These are phyloP conservation scores for Rhombomys opimus DNA, from an alignment of 2,113 vertebrate genomes.

Conservation along the genomic window DNA sequence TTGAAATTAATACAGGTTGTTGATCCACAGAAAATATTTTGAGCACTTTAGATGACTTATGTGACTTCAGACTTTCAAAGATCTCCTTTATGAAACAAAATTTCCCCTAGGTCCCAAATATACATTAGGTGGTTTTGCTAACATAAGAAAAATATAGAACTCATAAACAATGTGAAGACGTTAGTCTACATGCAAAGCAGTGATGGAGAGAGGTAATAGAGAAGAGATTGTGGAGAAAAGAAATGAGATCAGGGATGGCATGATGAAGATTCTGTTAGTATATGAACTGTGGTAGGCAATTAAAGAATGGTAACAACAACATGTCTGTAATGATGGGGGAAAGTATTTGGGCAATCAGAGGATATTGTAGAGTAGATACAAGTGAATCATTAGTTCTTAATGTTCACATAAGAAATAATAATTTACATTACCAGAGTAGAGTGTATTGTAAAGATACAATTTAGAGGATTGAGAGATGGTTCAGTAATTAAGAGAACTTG, in stretches of 20 bases:
- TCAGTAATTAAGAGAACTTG: neutral
- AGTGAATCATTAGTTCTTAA: neutral
- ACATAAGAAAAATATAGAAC: neutral
- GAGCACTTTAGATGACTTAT: neutral
- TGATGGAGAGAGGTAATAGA: neutral
- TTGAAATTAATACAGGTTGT: neutral
- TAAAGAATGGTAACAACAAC: neutral
- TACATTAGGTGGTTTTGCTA: neutral
- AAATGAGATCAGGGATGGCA: neutral
- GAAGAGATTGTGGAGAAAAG: neutral
- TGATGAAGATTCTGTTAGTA: neutral
- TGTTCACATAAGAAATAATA: neutral
- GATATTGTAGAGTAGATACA: neutral
- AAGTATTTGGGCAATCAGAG: neutral
- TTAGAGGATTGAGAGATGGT: neutral
- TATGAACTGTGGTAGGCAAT: neutral
- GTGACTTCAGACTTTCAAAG: neutral
- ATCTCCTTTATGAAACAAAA: neutral
- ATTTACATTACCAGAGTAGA: neutral
- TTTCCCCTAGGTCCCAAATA: fast-evolving
- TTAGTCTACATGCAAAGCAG: neutral
- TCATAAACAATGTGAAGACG: fast-evolving
- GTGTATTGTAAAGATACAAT: neutral
- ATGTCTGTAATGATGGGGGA: neutral
- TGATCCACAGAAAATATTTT: neutral